Evolutionary conservation across 2,888 invertebrate genomes (phyloP).

Genomic region (Catocala nupta): DNA sequence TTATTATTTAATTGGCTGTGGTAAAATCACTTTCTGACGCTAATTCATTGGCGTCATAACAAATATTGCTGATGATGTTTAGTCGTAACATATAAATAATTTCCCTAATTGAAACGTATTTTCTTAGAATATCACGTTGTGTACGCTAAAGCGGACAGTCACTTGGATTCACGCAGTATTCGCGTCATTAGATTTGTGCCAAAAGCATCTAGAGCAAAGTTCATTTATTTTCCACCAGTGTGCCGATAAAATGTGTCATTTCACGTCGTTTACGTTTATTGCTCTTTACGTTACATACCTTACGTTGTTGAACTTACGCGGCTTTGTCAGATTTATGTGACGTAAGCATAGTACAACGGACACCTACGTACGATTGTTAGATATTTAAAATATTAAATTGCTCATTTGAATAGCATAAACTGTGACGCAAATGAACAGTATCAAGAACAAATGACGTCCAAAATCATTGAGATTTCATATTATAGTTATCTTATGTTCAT

Average conservation of each 20-base stretch:
- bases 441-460: not conserved
- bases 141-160: slow-evolving; percentile 22
- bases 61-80: slow-evolving; percentile 25
- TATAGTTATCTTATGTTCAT: slow-evolving; percentile 15
- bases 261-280: slow-evolving; percentile 22
- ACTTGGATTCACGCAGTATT: slow-evolving; percentile 26
- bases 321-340: slow-evolving; percentile 24
- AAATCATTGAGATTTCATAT: slow-evolving; percentile 13
- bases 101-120: slow-evolving; percentile 30
- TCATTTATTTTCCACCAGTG: slow-evolving; percentile 29
- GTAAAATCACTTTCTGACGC: not conserved
- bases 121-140: slow-evolving; percentile 34
- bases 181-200: slow-evolving; percentile 47
- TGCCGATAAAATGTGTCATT: slow-evolving; percentile 21
- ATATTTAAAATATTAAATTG: slow-evolving; percentile 33
- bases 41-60: not conserved
- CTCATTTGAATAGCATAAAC: slow-evolving; percentile 21
- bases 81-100: slow-evolving; percentile 27
- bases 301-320: slow-evolving; percentile 6
- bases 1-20: not conserved
- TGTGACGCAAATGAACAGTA: slow-evolving; percentile 26
- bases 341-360: slow-evolving; percentile 43
- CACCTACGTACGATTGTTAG: slow-evolving; percentile 27
- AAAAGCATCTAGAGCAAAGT: slow-evolving; percentile 46
- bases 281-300: slow-evolving; percentile 24